Base-by-base conservation (phyloP, 2,113 vertebrate genomes). In the Planiliza haematocheilus region DNA sequence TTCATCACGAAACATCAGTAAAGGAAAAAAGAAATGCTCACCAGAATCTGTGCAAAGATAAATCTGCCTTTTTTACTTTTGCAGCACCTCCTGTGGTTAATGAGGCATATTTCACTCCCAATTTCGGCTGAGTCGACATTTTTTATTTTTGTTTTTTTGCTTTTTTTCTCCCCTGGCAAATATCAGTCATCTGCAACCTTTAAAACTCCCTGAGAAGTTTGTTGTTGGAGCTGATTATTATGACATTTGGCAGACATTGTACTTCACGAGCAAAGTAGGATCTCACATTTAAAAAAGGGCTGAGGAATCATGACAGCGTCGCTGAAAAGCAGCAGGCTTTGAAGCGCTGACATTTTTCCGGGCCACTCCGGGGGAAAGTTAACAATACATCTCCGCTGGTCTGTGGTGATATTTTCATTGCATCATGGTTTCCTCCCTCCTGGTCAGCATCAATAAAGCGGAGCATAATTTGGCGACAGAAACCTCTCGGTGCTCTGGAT, bases 291-390 rank as follows among this genome's bases (percentile, higher is more conserved):
- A 38, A 30, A 50, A 74, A 58, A 56, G 36, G n/a, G 59, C 39
- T 48, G 34, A 76, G 55, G 50, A 18, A 42, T 52, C 64, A 38
- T 45, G 68, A 66, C 17, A 41, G 8, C 52, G 51, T 5, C 11
- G 16, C 60, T 20, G 56, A 65, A 70, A 58, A 57, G 48, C 56
- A 48, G 55, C 18, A 24, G 9, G 13, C 52, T 72, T 68, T 79
- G 77, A 66, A 55, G 61, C 69, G 8, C 43, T 79, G 58, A 71
- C 50, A 75, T 74, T 79, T 87, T 67, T 68, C 57, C 37, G 0
- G 17, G 17, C 43, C 52, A 51, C 68, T 79, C 59, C 13, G 46
- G 65, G 61, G 70, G 46, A 66, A n/a, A 73, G 57, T 68, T 72
- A 57, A 57, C 56, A 74, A 59, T 57, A 7, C 2, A 52, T 64